Percentiles rank a stretch among this genome's conserved stretches.
Conservation (phyloP, 2,797 vertebrate genomes). For the Darevskia mixta region DNA sequence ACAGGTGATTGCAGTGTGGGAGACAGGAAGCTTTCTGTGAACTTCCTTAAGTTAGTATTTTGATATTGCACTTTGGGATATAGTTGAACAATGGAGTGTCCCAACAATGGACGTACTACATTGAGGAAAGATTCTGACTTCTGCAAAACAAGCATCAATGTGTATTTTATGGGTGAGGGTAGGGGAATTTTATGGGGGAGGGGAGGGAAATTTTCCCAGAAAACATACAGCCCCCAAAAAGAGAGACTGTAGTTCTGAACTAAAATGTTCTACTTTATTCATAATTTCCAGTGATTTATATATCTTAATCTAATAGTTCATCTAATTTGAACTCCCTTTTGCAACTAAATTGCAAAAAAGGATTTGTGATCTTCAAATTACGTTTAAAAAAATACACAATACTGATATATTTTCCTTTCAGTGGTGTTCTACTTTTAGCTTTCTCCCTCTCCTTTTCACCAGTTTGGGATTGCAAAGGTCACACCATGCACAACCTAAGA, state of each 20-base stretch:
- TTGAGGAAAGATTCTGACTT: background rate
- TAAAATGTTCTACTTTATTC: background rate
- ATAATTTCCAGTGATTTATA: slow-evolving; percentile 8
- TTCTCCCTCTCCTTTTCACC: background rate
- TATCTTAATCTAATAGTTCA: background rate
- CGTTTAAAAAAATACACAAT: slow-evolving; percentile 12
- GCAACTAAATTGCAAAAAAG: slow-evolving; percentile 20
- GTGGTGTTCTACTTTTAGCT: slow-evolving; percentile 44
- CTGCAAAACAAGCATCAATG: background rate
- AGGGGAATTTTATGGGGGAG: background rate
- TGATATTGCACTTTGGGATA: background rate
- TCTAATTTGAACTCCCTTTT: slow-evolving; percentile 26
- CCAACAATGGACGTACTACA: background rate
- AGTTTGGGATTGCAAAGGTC: slow-evolving; percentile 11
- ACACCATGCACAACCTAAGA: slow-evolving; percentile 33
- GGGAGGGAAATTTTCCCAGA: background rate
- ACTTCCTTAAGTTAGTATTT: background rate
- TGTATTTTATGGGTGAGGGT: background rate
- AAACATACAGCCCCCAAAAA: slow-evolving; percentile 5
- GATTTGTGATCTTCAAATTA: slow-evolving; percentile 13
- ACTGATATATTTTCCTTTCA: slow-evolving; percentile 41
- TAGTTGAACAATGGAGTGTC: too few species aligned
- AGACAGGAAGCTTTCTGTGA: background rate
- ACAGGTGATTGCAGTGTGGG: too few species aligned
- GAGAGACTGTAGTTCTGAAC: background rate